Evolutionary conservation across 1,140 invertebrate genomes (phyloP).

Genomic region (Physella acuta): DNA sequence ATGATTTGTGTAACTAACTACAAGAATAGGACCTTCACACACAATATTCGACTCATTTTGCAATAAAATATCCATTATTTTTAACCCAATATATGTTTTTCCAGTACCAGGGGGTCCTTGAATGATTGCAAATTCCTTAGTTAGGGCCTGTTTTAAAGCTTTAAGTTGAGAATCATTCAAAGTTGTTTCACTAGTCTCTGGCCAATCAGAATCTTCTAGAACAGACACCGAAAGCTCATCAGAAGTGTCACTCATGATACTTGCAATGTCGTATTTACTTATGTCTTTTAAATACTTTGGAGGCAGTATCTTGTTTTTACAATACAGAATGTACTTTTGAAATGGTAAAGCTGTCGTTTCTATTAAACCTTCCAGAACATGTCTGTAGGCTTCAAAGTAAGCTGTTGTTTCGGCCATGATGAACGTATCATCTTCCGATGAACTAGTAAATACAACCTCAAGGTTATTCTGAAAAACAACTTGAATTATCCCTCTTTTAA

Average conservation of each 20-base stretch:
- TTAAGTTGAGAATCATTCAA: slow-evolving; percentile 60
- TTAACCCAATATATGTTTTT: slow-evolving; percentile 57
- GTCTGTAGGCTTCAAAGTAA: slow-evolving; percentile 63
- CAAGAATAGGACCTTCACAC: slow-evolving; percentile 66
- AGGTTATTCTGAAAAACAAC: slow-evolving; percentile 52
- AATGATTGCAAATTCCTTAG: slow-evolving; percentile 69
- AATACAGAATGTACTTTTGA: slow-evolving; percentile 45
- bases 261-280: slow-evolving; percentile 27
- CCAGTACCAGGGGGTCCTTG: slow-evolving; percentile 65
- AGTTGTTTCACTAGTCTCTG: slow-evolving; percentile 37
- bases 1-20: slow-evolving; percentile 85
- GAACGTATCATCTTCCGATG: slow-evolving; percentile 26
- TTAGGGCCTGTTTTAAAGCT: slow-evolving; percentile 61
- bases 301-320: slow-evolving; percentile 33
- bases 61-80: slow-evolving; percentile 55
- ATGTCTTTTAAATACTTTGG: slow-evolving; percentile 37
- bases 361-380: slow-evolving; percentile 58
- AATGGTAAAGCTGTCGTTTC: slow-evolving; percentile 55
- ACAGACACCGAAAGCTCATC: background rate
- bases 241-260: background rate
- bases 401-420: slow-evolving; percentile 62
- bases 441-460: slow-evolving; percentile 22
- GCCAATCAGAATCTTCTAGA: slow-evolving; percentile 34
- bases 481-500: slow-evolving; percentile 29
- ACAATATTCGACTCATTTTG: slow-evolving; percentile 47